Evolutionary conservation across 2,888 invertebrate species (phyloP).

Genomic region (Noctua fimbriata): DNA sequence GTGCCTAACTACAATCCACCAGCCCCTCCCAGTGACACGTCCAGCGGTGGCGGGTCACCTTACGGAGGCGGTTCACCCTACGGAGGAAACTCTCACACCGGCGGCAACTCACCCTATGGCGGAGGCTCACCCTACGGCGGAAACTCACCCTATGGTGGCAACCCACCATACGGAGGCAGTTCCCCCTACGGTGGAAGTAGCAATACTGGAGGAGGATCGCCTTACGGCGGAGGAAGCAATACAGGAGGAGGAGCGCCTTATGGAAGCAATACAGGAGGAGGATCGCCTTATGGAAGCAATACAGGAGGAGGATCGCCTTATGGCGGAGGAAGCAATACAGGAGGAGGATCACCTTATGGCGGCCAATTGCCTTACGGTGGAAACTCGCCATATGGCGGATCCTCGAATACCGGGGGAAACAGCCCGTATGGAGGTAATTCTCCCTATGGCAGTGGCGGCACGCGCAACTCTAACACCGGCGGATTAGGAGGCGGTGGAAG

Average conservation of each 20-base stretch:
- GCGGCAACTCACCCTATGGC: slow-evolving; percentile 67
- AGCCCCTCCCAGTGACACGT: slow-evolving; percentile 77
- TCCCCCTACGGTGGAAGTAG: slow-evolving; percentile 64
- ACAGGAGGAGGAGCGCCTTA: slow-evolving; percentile 60
- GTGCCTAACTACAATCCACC: slow-evolving; percentile 87
- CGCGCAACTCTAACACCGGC: slow-evolving; percentile 64
- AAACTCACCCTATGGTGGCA: slow-evolving; percentile 63
- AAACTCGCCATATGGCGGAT: slow-evolving; percentile 67
- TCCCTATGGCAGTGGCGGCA: slow-evolving; percentile 67
- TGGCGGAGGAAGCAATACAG: slow-evolving; percentile 55
- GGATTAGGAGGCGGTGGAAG: slow-evolving; percentile 72
- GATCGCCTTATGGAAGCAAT: slow-evolving; percentile 33
- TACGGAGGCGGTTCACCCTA: slow-evolving; percentile 66
- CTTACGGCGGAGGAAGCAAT: slow-evolving; percentile 60
- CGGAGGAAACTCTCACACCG: slow-evolving; percentile 67
- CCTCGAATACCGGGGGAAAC: slow-evolving; percentile 59
- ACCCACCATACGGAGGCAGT: slow-evolving; percentile 55
- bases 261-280: slow-evolving; percentile 58
- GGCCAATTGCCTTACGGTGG: slow-evolving; percentile 62
- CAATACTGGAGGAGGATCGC: slow-evolving; percentile 61
- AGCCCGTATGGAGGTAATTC: slow-evolving; percentile 67
- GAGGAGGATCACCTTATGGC: slow-evolving; percentile 57
- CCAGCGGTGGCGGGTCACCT: slow-evolving; percentile 58
- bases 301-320: slow-evolving; percentile 66
- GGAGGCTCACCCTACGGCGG: slow-evolving; percentile 66